These are phyloP conservation scores for Apaloderma vittatum DNA, from an alignment of 2,113 vertebrate genomes.

Conservation along the genomic window DNA sequence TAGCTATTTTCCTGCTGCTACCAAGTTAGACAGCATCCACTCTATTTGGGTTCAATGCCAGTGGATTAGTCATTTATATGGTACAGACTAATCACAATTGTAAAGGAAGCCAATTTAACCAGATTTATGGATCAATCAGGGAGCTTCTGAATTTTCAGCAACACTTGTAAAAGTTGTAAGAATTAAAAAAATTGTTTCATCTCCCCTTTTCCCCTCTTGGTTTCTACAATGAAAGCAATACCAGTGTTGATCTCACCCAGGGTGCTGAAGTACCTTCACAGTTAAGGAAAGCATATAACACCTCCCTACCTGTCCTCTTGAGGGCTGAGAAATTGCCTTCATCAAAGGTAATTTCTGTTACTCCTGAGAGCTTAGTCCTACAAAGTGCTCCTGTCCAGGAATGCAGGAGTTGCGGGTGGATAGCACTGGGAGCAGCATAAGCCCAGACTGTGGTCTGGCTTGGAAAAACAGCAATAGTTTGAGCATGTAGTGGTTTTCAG, in stretches of 20 bases:
- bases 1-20: background rate
- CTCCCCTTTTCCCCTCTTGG: background rate
- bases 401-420: background rate
- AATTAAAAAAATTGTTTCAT: background rate
- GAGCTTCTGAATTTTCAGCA: constrained; percentile 6
- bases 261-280: background rate
- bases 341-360: background rate
- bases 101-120: constrained; percentile 46
- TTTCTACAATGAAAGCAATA: background rate
- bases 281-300: background rate
- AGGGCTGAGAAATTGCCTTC: background rate
- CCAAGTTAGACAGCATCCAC: background rate
- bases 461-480: background rate
- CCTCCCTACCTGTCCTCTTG: background rate
- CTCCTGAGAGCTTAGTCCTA: background rate
- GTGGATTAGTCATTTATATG: constrained; percentile 28
- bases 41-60: constrained; percentile 28
- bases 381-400: background rate
- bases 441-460: background rate
- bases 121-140: constrained; percentile 11
- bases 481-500: background rate
- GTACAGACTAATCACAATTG: constrained; percentile 12
- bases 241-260: background rate
- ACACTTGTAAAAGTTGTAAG: constrained; percentile 21
- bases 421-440: background rate